Evolutionary conservation across 2,113 vertebrate genomes (phyloP), one percentile per base, ranked within the genome.

Genomic region (Pyrgilauda ruficollis): DNA sequence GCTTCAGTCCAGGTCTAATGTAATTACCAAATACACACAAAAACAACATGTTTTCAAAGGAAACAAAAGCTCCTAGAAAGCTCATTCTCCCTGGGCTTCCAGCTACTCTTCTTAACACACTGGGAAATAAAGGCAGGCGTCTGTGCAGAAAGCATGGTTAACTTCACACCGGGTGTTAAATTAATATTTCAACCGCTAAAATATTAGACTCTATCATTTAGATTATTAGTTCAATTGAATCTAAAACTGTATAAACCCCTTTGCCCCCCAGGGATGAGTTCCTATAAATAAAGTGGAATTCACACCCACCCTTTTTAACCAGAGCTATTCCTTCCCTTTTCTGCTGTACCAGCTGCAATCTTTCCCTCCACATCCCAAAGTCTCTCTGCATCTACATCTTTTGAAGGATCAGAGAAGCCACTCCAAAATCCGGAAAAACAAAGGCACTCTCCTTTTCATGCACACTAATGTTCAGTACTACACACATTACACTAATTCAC

Each of bases 281-380:
- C 95, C 98, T 97, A 96, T 97, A 98, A 98, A 97, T 98, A 97
- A 95, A 97, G 95, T 95, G 67, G 75, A 93, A 91, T 96, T 98
- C 97, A 98, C 97, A 97, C 97, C 96, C 95, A 96, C 95, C 96
- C 96, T 95, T 94, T 97, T 95, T 96, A 98, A 98, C 97, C 94
- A 69, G 96, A 95, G 37, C 67, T 94, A 94, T 87, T 95, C 79
- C 61, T 74, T 90, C 88, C 90, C 82, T 75, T 92, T 94, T 93
- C 90, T 97, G 91, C 18, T 26, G 89, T 93, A 97, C 94, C 97
- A 98, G 97, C 96, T 98, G 94, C 92, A 94, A 41, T 63, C 76
- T 89, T 84, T 92, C 90, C 73, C 75, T 87, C 66, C 89, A 85
- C 87, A 62, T 89, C 77, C 76, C 16, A 1, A 95, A 93, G 88